Evolutionary conservation across 1,140 invertebrate species (phyloP).

Genomic region (Telenomus remus): DNA sequence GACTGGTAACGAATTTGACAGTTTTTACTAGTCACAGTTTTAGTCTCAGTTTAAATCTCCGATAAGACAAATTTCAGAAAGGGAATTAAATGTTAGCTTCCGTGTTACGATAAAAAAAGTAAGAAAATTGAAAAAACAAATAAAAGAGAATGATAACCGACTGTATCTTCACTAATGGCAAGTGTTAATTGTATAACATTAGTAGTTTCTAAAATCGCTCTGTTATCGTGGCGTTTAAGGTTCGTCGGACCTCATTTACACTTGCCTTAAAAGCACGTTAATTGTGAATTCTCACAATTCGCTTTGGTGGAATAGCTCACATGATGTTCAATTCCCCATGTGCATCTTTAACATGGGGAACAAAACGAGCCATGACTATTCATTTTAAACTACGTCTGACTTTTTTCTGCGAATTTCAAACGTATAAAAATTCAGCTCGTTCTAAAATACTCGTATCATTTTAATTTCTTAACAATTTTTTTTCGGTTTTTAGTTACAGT

Average conservation of each 20-base stretch:
- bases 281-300: slow-evolving; percentile 35
- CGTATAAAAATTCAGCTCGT: too few species aligned
- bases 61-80: neutral
- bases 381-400: neutral
- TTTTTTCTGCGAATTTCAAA: too few species aligned
- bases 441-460: too few species aligned
- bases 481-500: too few species aligned
- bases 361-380: slow-evolving; percentile 19
- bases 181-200: slow-evolving; percentile 42
- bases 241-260: slow-evolving; percentile 6
- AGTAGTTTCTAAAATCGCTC: slow-evolving; percentile 5
- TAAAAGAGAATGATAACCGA: slow-evolving; percentile 1
- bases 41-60: slow-evolving; percentile 1
- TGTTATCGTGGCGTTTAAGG: slow-evolving; percentile 13
- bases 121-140: slow-evolving; percentile 16
- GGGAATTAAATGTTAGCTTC: neutral
- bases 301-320: slow-evolving; percentile 15
- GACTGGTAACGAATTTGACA: too few species aligned
- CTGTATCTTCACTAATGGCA: slow-evolving; percentile 9
- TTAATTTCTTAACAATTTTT: too few species aligned
- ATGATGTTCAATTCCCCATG: slow-evolving; percentile 10
- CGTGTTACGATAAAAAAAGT: slow-evolving; percentile 8
- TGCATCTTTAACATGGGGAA: slow-evolving; percentile 11
- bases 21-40: slow-evolving; percentile 1
- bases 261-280: slow-evolving; percentile 19